These are phyloP conservation scores for Epinotia nisella DNA, from an alignment of 2,888 invertebrate genomes.

Conservation along the genomic window DNA sequence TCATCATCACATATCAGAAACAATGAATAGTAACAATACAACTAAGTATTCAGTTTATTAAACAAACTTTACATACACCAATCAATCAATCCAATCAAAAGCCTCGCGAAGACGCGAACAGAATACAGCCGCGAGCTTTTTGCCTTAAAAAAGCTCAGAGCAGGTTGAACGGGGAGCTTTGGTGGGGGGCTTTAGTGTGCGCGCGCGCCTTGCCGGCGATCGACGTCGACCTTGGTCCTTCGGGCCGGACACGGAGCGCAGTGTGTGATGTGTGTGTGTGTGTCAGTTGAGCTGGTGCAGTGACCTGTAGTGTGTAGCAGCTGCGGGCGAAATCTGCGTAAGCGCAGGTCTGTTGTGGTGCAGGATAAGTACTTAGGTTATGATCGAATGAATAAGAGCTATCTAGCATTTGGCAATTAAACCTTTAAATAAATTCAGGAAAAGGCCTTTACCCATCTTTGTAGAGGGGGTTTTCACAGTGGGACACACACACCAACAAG, in stretches of 20 bases:
- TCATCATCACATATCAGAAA: too few relatives aligned
- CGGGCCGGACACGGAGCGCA: conserved; percentile 45
- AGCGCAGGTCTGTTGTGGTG: background rate
- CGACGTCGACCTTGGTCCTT: conserved; percentile 53
- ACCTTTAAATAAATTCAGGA: too few relatives aligned
- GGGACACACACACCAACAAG: too few relatives aligned
- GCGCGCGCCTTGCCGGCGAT: conserved; percentile 60
- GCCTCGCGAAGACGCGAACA: conserved; percentile 75
- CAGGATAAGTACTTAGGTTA: conserved; percentile 4
- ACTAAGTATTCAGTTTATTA: background rate
- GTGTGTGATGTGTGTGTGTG: conserved; percentile 19
- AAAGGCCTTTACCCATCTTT: too few relatives aligned
- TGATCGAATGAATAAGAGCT: background rate
- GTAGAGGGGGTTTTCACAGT: too few relatives aligned
- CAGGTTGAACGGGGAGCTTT: conserved; percentile 61
- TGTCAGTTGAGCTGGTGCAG: conserved; percentile 14
- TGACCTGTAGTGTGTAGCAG: conserved; percentile 15
- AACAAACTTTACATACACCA: background rate
- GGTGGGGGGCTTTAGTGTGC: conserved; percentile 62
- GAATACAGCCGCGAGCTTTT: conserved; percentile 69
- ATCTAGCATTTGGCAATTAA: too few relatives aligned
- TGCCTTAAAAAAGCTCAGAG: conserved; percentile 74
- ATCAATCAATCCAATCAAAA: background rate
- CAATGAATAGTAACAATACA: background rate
- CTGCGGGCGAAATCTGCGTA: conserved; percentile 4